Base-by-base conservation (phyloP, 2,888 invertebrate species). In the Altica lythri region DNA sequence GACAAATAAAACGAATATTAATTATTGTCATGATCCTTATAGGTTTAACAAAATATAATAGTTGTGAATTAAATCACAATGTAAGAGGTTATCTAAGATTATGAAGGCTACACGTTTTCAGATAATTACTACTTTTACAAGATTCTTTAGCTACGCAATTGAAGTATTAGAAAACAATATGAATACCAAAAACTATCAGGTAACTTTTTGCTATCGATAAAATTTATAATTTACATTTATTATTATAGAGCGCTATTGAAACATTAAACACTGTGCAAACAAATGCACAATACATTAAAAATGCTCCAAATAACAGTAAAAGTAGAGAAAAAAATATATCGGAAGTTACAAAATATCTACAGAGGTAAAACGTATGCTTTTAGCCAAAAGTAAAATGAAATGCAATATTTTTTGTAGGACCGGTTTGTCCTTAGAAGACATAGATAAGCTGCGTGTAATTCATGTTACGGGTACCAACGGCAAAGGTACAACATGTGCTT, bases 391-490 rank as follows among this genome's bases (percentile, higher is more conserved):
- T 13, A 3, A 13, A 34, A 34, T 34, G 13, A 6, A 1, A 30
- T 35, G 35, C 10, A 10, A 8, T 22, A 4, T 18, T 34, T 22
- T 6, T 49, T 37, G 44, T 35, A 82, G 88, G 56, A 83, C 82
- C 27, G 91, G 90, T 13, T 72, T 91, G 2, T 75, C 79, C 1
- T 57, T 86, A 13, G 78, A 85, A 1, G 83, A 85, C 58, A 73
- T 95, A 49, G 88, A 91, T 66, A 77, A 80, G 47, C 73, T 96
- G 12, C 88, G 92, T 47, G 84, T 95, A 32, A 94, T 99, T 69
- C 99, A 99, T 79, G 88, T 99, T 4, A 86, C 94, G 55, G 99
- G 99, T 6, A 98, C 98, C 1, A 99, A 99, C 78, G 99, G 98
- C 45, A 99, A 99, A 85, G 93, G 92, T 14, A 95, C 95, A 12